Base-by-base conservation (phyloP, 2,113 vertebrate species). In the Triplophysa siluroides region DNA sequence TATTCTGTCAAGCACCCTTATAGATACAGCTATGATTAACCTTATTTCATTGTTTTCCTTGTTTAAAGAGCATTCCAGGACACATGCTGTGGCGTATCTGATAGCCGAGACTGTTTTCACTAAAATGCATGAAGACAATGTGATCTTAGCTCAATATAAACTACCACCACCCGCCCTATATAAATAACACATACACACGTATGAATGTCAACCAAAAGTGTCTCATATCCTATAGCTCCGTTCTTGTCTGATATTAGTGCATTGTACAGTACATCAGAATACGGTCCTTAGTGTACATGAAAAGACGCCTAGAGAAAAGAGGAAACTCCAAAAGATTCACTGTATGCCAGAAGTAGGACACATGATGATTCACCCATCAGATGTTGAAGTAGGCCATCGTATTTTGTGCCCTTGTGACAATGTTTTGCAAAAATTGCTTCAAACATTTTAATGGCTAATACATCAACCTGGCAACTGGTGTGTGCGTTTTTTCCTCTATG, bases 41-140 rank as follows among this genome's bases (percentile, higher is more conserved):
- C 45, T 60, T n/a, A 60, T 43, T 56, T 65, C 47, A 41, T 63
- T 64, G 45, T 54, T 80, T 16, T 50, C 16, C 19, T 65, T 56
- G 26, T 80, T 65, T 13, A 72, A 41, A 41, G 16, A 63, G n/a
- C n/a, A 14, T 43, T 61, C 58, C 47, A 33, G 23, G 33, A 52
- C 29, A 63, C 12, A 60, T 21, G 52, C 72, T 86, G 78, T 68
- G n/a, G 78, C 84, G 41, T 83, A 76, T 80, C 29, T 84, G 87
- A 86, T 33, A 83, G 60, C 13, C 10, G 61, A 85, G 60, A 69
- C 58, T 21, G 61, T 26, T 54, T 66, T 83, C 64, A 19, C 9
- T 6, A 29, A 11, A 33, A 62, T 0, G 9, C 21, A 45, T 21
- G 58, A 63, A 21, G 41, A 75, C 24, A 75, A 75, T 6, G 4